Conservation (phyloP, 2,888 invertebrate species). For the Chirona hameri region DNA sequence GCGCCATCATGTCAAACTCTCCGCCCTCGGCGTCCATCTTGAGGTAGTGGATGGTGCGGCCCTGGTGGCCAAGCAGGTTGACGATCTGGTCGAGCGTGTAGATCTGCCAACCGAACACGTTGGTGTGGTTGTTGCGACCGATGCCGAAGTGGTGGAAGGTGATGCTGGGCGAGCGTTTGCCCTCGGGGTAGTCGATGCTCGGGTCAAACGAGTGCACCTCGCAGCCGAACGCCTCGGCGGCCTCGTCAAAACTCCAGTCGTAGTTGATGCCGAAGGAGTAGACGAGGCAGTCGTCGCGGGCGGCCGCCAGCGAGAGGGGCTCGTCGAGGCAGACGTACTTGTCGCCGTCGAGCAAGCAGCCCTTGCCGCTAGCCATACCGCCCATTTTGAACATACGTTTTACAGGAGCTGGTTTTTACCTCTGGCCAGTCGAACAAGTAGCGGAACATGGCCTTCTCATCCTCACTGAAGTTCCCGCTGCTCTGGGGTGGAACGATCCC, state of each 20-base stretch:
- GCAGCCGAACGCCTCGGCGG: conserved; percentile 41
- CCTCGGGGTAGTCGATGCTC: conserved; percentile 34
- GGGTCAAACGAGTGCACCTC: conserved; percentile 47
- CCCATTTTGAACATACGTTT: background rate
- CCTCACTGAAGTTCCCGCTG: background rate
- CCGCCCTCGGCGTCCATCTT: conserved; percentile 48
- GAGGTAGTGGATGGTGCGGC: conserved; percentile 46
- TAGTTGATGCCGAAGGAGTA: conserved; percentile 37
- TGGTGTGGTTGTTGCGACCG: conserved; percentile 25
- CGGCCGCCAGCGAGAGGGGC: background rate
- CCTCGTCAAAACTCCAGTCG: conserved; percentile 40
- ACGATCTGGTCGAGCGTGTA: conserved; percentile 44
- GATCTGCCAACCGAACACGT: conserved; percentile 42
- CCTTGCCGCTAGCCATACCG: background rate
- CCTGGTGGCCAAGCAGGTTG: conserved; percentile 44
- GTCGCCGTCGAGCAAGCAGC: conserved; percentile 28
- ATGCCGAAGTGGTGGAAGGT: conserved; percentile 40
- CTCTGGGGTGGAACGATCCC: background rate
- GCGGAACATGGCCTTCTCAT: background rate
- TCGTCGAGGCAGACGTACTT: conserved; percentile 34
- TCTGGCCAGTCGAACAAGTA: conserved; percentile 13
- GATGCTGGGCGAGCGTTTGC: conserved; percentile 41
- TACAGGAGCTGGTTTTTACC: background rate
- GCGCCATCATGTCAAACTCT: conserved; percentile 44
- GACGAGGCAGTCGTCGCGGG: conserved; percentile 32